These are phyloP conservation scores for Macaca nemestrina DNA, from an alignment of 2,113 vertebrate species.

Conservation along the genomic window DNA sequence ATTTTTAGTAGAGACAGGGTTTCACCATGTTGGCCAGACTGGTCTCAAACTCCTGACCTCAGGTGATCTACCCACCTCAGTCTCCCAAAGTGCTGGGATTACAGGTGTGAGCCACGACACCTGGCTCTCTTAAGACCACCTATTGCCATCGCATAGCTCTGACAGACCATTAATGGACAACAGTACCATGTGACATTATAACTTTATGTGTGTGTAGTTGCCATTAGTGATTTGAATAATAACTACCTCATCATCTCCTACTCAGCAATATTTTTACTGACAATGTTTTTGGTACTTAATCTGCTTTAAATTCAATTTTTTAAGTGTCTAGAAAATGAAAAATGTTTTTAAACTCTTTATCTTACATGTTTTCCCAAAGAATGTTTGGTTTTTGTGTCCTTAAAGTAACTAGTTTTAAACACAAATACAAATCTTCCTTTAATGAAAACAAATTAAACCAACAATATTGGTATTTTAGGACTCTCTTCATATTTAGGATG, in stretches of 20 bases:
- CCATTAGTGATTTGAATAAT: neutral
- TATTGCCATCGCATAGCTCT: neutral
- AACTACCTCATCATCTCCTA: neutral
- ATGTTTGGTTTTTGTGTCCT: neutral
- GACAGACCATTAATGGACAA: neutral
- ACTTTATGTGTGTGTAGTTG: neutral
- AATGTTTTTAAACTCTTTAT: conserved; percentile 18
- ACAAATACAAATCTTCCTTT: conserved; percentile 27
- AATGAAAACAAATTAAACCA: conserved; percentile 15
- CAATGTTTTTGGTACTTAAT: neutral
- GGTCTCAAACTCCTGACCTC: too few relatives aligned
- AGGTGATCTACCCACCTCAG: too few relatives aligned
- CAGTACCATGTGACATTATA: neutral
- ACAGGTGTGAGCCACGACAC: too few relatives aligned
- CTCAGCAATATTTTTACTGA: neutral
- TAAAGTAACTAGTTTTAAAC: conserved; percentile 31
- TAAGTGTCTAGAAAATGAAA: conserved; percentile 41
- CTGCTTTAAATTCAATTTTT: conserved; percentile 6
- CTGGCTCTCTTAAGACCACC: neutral
- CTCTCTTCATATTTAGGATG: neutral
- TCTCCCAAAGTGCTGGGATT: too few relatives aligned
- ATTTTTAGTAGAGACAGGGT: too few relatives aligned
- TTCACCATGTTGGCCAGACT: too few relatives aligned
- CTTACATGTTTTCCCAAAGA: conserved; percentile 30
- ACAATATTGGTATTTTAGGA: neutral